phyloP scores from a whole-genome alignment of 1,140 invertebrate genomes.

The Linepithema humile region DNA sequence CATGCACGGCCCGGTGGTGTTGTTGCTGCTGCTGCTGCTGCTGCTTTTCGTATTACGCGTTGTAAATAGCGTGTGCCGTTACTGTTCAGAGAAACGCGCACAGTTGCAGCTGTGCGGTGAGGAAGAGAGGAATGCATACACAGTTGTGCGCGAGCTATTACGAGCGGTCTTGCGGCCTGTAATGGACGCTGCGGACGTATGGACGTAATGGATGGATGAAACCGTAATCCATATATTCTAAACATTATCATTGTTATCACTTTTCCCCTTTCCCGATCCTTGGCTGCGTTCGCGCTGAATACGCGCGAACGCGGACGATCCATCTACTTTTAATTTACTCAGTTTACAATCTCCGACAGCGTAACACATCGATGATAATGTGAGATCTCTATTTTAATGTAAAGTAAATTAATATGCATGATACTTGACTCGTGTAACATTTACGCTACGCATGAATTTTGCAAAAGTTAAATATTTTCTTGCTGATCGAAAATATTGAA shows the following conservation, averaged over 20 bases:
- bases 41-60: slow-evolving; percentile 29
- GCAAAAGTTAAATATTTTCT: slow-evolving; percentile 12
- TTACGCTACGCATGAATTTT: background rate
- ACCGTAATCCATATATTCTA: slow-evolving; percentile 56
- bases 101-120: slow-evolving; percentile 4
- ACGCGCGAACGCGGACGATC: slow-evolving; percentile 2
- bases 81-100: background rate
- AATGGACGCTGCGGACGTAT: slow-evolving; percentile 38
- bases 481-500: too few relatives aligned
- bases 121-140: background rate
- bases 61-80: slow-evolving; percentile 52
- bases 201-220: slow-evolving; percentile 53
- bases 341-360: background rate
- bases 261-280: slow-evolving; percentile 16
- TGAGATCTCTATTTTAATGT: slow-evolving; percentile 3
- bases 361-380: background rate
- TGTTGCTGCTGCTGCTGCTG: background rate
- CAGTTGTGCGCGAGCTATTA: slow-evolving; percentile 23
- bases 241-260: slow-evolving; percentile 52
- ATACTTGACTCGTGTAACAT: background rate
- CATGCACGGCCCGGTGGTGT: slow-evolving; percentile 5
- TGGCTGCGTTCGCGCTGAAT: background rate
- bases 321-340: slow-evolving; percentile 37
- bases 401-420: background rate
- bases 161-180: slow-evolving; percentile 32